phyloP scores from a whole-genome alignment of 2,113 vertebrate genomes.

The Melozone crissalis region DNA sequence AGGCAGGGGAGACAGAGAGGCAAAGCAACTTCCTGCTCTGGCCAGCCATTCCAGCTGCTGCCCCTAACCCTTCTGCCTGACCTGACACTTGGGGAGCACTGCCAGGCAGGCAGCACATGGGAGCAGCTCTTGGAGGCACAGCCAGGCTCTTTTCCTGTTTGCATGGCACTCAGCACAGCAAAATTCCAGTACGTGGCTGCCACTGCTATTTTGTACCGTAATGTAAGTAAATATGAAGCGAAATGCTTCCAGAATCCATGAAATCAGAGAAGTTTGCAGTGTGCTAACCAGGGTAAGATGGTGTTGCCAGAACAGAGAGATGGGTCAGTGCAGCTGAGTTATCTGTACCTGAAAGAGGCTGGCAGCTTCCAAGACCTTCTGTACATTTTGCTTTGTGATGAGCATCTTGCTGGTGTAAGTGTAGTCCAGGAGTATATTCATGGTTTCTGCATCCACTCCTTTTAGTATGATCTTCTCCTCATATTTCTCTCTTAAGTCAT shows the following conservation, averaged over 20 bases:
- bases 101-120: accelerated
- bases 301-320: background rate
- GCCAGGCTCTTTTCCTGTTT: background rate
- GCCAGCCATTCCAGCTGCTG: background rate
- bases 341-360: slow-evolving; percentile 91
- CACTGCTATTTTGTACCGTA: background rate
- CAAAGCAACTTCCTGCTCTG: background rate
- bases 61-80: background rate
- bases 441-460: slow-evolving; percentile 89
- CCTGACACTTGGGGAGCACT: background rate
- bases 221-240: background rate
- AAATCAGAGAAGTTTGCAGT: background rate
- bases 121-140: background rate
- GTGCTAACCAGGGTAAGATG: background rate
- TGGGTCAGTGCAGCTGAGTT: background rate
- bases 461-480: slow-evolving; percentile 90
- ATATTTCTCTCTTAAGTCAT: slow-evolving; percentile 90
- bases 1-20: background rate
- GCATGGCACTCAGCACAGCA: background rate
- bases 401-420: slow-evolving; percentile 92
- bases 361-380: slow-evolving; percentile 90
- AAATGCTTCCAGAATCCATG: background rate
- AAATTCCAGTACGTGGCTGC: background rate
- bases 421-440: slow-evolving; percentile 90
- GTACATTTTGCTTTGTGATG: slow-evolving; percentile 91